Evolutionary conservation across 2,888 invertebrate genomes (phyloP), one percentile per base, ranked within the genome.

Genomic region (Morinoia aosen): DNA sequence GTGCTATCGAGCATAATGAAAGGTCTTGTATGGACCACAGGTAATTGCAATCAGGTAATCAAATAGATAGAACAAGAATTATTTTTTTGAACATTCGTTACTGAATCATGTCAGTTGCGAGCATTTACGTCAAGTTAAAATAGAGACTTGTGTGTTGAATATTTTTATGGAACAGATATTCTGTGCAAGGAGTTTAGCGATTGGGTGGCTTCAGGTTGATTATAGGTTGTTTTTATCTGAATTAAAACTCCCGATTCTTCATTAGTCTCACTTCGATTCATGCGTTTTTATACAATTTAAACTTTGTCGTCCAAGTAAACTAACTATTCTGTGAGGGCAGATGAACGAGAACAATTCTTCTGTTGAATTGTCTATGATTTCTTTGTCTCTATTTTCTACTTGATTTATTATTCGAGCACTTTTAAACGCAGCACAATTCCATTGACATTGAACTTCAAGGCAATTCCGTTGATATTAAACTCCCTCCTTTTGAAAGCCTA

Each of bases 41-140:
- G 90, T 90, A 90, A 90, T 90, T 90, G 8, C 90, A 40, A 90
- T 90, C 90, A 90, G 90, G 90, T 90, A 90, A 90, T 90, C 48
- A 40, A 90, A 39, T 90, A 39, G 90, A 40, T 90, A 90, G 48
- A 90, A 76, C 76, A 33, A 90, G n/a, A 90, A 40, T 90, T 90
- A 90, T 90, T 76, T 76, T 64, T 76, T 8, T 76, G 76, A 76
- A 76, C 76, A 76, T 76, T 76, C 76, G 76, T 76, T 76, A 33
- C 76, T 76, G 25, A 19, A 76, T 19, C 10, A 76, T 76, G 76
- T 10, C 76, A 33, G 33, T 33, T 14, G 76, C 33, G 76, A 76
- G 33, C 76, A 25, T 76, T 76, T 76, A 76, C 76, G 19, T 76
- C 76, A 76, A 33, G 10, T 25, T 10, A 76, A 76, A 76, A 76